Percentiles rank a stretch among this genome's conserved stretches.
These are phyloP conservation scores for Salmo trutta DNA, from an alignment of 2,797 vertebrate genomes.

Conservation along the genomic window DNA sequence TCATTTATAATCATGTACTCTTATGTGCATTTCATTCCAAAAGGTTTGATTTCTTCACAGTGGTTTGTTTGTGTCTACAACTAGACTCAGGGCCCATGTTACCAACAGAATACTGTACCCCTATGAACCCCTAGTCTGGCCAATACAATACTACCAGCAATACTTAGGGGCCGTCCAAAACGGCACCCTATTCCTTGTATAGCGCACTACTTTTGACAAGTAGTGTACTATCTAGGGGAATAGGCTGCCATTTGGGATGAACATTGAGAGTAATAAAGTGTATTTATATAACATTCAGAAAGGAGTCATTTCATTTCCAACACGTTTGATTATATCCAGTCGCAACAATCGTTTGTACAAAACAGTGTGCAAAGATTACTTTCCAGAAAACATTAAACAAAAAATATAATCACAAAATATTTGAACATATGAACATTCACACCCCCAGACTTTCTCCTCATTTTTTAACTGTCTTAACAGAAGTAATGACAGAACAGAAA, in stretches of 20 bases:
- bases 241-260: background rate
- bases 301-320: conserved; percentile 44
- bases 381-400: conserved; percentile 10
- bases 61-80: conserved; percentile 13
- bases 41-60: conserved; percentile 31
- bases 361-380: conserved; percentile 70
- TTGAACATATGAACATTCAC: conserved; percentile 56
- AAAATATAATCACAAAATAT: conserved; percentile 35
- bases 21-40: conserved; percentile 60
- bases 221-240: background rate
- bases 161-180: too few relatives aligned
- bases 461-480: conserved; percentile 27
- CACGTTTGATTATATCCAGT: conserved; percentile 48
- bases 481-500: conserved; percentile 30
- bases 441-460: conserved; percentile 41
- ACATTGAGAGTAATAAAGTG: conserved; percentile 30
- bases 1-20: conserved; percentile 38
- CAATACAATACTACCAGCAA: too few relatives aligned
- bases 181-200: too few relatives aligned
- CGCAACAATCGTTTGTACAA: conserved; percentile 54
- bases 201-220: too few relatives aligned
- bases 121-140: too few relatives aligned
- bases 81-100: background rate
- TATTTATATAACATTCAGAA: conserved; percentile 39
- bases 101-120: background rate